Conservation (phyloP, 2,113 vertebrate genomes). For the Rhea americana region DNA sequence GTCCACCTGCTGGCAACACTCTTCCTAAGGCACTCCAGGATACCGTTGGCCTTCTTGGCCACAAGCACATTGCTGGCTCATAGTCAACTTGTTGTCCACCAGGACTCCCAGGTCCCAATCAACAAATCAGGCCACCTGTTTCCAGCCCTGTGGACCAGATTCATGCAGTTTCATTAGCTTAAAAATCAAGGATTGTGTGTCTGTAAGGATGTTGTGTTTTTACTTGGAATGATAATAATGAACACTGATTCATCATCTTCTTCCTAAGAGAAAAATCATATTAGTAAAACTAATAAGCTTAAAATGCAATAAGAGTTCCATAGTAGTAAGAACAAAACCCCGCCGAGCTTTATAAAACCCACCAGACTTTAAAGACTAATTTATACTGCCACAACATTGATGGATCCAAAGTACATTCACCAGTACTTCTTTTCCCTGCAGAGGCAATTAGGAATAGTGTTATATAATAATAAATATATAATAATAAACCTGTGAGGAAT, state of each 20-base stretch:
- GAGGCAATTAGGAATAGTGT: background rate
- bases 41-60: too few species aligned
- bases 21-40: too few species aligned
- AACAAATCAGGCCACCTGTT: background rate
- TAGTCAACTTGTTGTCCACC: too few species aligned
- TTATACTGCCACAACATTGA: background rate
- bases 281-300: background rate
- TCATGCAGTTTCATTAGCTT: background rate
- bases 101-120: too few species aligned
- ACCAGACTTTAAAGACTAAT: background rate
- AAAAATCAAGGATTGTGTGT: background rate
- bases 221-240: background rate
- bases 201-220: background rate
- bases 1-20: too few species aligned
- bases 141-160: background rate
- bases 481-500: background rate
- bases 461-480: constrained; percentile 20
- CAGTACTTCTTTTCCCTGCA: background rate
- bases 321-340: background rate
- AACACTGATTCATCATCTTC: background rate
- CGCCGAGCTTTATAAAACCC: background rate
- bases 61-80: too few species aligned
- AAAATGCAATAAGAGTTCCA: background rate
- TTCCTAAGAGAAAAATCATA: background rate
- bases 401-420: background rate